Base-by-base conservation (phyloP, 2,888 invertebrate species). In the Cephus pulcher region DNA sequence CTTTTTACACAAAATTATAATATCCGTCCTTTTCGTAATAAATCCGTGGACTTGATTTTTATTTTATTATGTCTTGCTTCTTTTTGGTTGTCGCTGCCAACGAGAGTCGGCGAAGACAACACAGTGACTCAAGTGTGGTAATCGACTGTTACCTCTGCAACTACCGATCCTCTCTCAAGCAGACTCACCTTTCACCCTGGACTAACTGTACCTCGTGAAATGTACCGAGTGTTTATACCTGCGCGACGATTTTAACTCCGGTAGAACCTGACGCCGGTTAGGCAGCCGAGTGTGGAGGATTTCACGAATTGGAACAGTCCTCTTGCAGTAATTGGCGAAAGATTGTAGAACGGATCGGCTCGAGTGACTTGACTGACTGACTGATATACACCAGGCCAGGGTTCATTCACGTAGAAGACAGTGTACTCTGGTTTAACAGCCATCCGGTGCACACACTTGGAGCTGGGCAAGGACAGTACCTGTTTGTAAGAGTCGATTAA, bases 121-220 rank as follows among this genome's bases (percentile, higher is more conserved):
- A n/a, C 32, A 71, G 71, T 33, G 71, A 71, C 33, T 30, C 32
- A 32, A 33, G 32, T 71, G 71, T 71, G 32, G 71, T 71, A 71
- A 71, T 71, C 71, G 71, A 9, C 71, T 71, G 71, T 23, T 56
- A 23, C 23, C 40, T 71, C 32, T 33, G 71, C 33, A 30, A 71
- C 15, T 33, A 71, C 40, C 71, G 71, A 71, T 71, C 71, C 33
- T 71, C 40, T 56, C 71, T 71, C 15, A 30, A 11, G 71, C 71
- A n/a, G 76, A 73, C 80, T 88, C 85, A 87, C 88, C 88, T 88
- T 88, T 88, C 88, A 88, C 86, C 86, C 86, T 74, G 82, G 79
- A 82, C 78, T 88, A 88, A 87, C 88, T 86, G 87, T 88, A 86
- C 83, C 84, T 79, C 82, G 81, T 76, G 84, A 83, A 86, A 84